phyloP scores from a whole-genome alignment of 2,888 invertebrate species.

The Watsonalla cultraria region DNA sequence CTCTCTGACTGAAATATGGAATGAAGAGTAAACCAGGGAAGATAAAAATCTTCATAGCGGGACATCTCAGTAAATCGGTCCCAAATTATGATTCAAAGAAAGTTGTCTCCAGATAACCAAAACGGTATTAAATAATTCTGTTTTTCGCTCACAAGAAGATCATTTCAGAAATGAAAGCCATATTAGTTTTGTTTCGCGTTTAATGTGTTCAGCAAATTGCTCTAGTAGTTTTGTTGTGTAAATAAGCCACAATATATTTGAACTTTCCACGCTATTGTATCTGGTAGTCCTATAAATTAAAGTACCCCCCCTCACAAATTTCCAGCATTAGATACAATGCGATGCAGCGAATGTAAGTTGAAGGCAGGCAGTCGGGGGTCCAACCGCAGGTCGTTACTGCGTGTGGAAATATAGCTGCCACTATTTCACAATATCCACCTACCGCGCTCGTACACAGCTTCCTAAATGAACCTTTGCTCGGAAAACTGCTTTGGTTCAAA shows the following conservation, averaged over 20 bases:
- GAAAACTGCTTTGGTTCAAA: not conserved
- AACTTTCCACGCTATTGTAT: not conserved
- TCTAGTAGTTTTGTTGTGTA: not conserved
- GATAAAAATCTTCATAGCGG: too few species aligned
- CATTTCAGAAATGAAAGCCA: too few species aligned
- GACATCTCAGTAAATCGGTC: too few species aligned
- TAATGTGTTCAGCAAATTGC: too few species aligned
- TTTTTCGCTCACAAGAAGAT: too few species aligned
- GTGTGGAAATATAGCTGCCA: not conserved
- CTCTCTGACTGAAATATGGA: too few species aligned
- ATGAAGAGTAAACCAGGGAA: too few species aligned
- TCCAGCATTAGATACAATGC: not conserved
- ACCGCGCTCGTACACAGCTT: not conserved
- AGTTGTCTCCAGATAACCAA: too few species aligned
- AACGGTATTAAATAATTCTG: too few species aligned
- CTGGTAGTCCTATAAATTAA: not conserved
- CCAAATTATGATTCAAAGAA: too few species aligned
- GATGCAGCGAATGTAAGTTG: not conserved
- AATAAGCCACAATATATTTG: conserved; percentile 1
- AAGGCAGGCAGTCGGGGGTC: not conserved
- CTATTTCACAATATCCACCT: not conserved
- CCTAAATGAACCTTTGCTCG: not conserved
- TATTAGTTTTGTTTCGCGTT: too few species aligned
- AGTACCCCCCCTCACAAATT: not conserved
- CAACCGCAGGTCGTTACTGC: not conserved